Evolutionary conservation across 2,888 invertebrate species (phyloP), one percentile per base, ranked within the genome.

Genomic region (Atethmia centrago): DNA sequence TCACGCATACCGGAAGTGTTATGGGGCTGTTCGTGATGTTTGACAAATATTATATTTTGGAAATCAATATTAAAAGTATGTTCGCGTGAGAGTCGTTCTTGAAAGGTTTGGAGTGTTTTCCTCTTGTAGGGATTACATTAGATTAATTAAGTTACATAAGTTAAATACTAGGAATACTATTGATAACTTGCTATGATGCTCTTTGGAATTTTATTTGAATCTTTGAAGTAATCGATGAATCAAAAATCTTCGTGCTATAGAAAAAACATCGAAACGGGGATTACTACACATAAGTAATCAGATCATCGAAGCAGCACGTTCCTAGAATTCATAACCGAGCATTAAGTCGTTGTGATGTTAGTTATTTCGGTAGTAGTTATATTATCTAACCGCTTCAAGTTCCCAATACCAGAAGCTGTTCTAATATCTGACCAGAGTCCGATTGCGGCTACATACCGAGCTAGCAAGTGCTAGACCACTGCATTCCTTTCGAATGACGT

Each of bases 401-500:
- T 85, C 61, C 66, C 56, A 73, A 68, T 69, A 65, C 59, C 49
- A 71, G 82, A 65, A 56, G 64, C 85, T 64, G 79, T 62, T 72
- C 77, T 74, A 83, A 77, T 74, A 74, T 76, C 68, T 72, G 65
- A 63, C 68, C 67, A 83, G 82, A 82, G 85, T 82, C 83, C 76
- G 45, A 69, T 53, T 71, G 62, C 73, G 76, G 74, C 77, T 70
- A 70, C 84, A 84, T 85, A 82, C 80, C 84, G 71, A 77, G 82
- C 80, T 71, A 80, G 83, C 86, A 80, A 87, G 85, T 89, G 85
- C 65, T 77, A 71, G 80, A 70, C 69, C 65, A 81, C 81, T 80
- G 80, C 90, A 92, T 93, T 92, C 93, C 90, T 82, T 75, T 71
- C 67, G 69, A 71, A 85, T 90, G 89, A 91, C 89, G 85, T 76